Percentiles rank a stretch among this genome's conserved stretches.
These are phyloP conservation scores for Myodes glareolus DNA, from an alignment of 2,113 vertebrate genomes.

Conservation along the genomic window DNA sequence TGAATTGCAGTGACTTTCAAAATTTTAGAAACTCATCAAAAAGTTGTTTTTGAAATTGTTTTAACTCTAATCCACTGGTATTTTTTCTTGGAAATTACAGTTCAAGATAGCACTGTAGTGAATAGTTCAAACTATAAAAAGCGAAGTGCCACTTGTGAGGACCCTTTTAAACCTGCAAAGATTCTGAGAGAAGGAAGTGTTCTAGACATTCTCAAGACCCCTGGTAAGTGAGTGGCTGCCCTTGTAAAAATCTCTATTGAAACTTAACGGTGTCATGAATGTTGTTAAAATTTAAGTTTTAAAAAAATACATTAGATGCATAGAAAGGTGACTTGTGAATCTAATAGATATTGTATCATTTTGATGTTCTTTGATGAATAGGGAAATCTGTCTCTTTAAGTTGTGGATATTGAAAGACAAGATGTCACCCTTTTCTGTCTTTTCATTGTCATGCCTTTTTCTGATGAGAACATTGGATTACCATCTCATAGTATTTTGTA, in stretches of 20 bases:
- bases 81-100: slow-evolving; percentile 62
- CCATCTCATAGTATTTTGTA: background rate
- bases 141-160: slow-evolving; percentile 88
- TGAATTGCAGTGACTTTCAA: slow-evolving; percentile 34
- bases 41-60: slow-evolving; percentile 17
- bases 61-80: background rate
- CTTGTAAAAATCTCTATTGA: slow-evolving; percentile 18
- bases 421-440: background rate
- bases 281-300: slow-evolving; percentile 1
- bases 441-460: background rate
- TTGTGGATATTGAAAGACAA: background rate
- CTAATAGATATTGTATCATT: background rate
- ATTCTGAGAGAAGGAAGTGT: slow-evolving; percentile 96
- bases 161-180: slow-evolving; percentile 92
- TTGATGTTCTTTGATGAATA: slow-evolving; percentile 22
- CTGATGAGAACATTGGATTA: background rate
- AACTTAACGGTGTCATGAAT: background rate
- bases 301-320: background rate
- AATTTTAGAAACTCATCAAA: slow-evolving; percentile 35
- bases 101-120: slow-evolving; percentile 77
- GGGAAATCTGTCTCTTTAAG: background rate
- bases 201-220: slow-evolving; percentile 93
- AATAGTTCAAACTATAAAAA: slow-evolving; percentile 84
- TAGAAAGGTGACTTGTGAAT: slow-evolving; percentile 31
- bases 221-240: slow-evolving; percentile 88